phyloP scores from a whole-genome alignment of 2,113 vertebrate species.

The Chlamydotis undulata region DNA sequence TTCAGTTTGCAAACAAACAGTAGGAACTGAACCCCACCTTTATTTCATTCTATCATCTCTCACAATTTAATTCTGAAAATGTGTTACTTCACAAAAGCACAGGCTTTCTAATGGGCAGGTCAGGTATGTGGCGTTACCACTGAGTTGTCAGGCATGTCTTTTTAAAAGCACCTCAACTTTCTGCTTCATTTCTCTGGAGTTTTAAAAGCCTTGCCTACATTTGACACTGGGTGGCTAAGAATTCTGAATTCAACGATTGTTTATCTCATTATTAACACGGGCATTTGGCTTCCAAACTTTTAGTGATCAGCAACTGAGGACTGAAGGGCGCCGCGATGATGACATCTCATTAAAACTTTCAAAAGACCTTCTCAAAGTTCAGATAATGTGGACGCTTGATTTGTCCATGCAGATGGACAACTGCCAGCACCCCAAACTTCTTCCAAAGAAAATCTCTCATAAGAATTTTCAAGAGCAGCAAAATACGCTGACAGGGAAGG shows the following conservation, averaged over 20 bases:
- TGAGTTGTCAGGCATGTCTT: neutral
- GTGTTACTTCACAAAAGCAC: neutral
- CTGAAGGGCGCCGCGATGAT: neutral
- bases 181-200: constrained; percentile 39
- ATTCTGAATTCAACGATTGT: constrained; percentile 19
- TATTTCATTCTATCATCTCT: neutral
- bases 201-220: constrained; percentile 22
- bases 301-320: neutral
- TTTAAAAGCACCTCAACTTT: neutral
- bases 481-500: neutral
- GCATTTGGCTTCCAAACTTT: constrained; percentile 30
- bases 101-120: neutral
- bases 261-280: constrained; percentile 43
- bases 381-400: constrained; percentile 31
- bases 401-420: constrained; percentile 28
- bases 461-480: constrained; percentile 32
- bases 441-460: constrained; percentile 24
- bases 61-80: neutral
- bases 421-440: constrained; percentile 42
- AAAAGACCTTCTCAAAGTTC: constrained; percentile 47
- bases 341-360: constrained; percentile 65
- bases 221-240: neutral
- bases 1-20: neutral
- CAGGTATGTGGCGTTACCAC: neutral
- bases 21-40: neutral